phyloP scores from a whole-genome alignment of 2,113 vertebrate species.

The Phylloscopus whistleri region DNA sequence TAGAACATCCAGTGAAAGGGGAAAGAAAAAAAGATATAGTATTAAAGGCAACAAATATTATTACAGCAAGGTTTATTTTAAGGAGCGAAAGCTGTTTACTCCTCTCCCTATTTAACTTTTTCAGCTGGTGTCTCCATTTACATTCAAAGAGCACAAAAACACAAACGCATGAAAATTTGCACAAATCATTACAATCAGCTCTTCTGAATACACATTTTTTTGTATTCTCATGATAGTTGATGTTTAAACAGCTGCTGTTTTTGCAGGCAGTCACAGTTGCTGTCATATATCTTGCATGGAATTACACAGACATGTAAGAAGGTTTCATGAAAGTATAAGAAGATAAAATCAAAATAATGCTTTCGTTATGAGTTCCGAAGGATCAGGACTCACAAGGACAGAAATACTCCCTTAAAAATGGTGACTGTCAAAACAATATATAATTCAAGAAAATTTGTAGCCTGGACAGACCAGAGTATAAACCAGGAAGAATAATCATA shows the following conservation, averaged over 20 bases:
- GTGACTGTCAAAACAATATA: neutral
- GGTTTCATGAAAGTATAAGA: neutral
- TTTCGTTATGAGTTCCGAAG: neutral
- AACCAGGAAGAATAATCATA: neutral
- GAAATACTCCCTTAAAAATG: neutral
- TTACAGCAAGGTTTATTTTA: neutral
- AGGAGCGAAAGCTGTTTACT: neutral
- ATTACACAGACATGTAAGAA: neutral
- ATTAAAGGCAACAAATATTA: neutral
- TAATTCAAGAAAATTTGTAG: neutral
- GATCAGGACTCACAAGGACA: neutral
- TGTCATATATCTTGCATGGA: neutral
- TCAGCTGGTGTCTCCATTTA: neutral
- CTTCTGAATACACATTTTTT: neutral
- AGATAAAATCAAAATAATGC: neutral
- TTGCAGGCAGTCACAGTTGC: neutral
- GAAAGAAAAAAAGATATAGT: neutral
- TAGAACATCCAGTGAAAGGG: neutral
- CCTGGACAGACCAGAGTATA: neutral
- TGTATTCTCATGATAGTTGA: neutral
- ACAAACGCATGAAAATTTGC: neutral
- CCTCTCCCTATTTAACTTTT: neutral
- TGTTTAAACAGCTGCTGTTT: neutral
- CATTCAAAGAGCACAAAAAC: neutral
- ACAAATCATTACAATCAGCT: neutral